These are phyloP conservation scores for Ailuropoda melanoleuca DNA, from an alignment of 2,113 vertebrate species.

Conservation along the genomic window DNA sequence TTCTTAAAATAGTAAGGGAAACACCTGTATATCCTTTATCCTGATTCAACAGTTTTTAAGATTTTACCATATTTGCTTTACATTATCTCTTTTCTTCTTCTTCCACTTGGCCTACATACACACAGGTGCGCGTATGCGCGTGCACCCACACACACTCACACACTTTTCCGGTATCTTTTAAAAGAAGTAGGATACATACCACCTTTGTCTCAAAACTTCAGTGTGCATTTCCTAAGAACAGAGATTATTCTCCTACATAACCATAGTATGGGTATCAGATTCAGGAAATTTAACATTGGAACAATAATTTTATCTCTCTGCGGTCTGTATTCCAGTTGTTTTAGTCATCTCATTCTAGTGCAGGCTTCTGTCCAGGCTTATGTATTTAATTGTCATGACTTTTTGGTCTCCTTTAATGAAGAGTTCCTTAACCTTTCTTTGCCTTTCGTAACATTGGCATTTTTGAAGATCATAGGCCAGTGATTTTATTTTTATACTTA, in stretches of 20 bases:
- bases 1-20: background rate
- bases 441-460: background rate
- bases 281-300: background rate
- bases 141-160: background rate
- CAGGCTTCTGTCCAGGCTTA: background rate
- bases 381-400: slow-evolving; percentile 1
- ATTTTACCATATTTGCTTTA: background rate
- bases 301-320: background rate
- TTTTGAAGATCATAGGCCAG: slow-evolving; percentile 27
- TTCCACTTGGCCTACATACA: background rate
- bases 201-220: background rate
- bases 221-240: background rate
- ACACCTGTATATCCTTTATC: background rate
- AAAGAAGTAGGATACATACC: background rate
- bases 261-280: background rate
- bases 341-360: background rate
- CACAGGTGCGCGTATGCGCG: background rate
- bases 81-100: background rate
- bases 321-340: background rate
- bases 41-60: background rate
- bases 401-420: background rate
- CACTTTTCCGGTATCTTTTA: background rate
- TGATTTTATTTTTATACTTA: background rate
- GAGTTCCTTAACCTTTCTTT: background rate
- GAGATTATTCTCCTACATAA: background rate